Evolutionary conservation across 2,113 vertebrate genomes (phyloP).

Genomic region (Tursiops truncatus): DNA sequence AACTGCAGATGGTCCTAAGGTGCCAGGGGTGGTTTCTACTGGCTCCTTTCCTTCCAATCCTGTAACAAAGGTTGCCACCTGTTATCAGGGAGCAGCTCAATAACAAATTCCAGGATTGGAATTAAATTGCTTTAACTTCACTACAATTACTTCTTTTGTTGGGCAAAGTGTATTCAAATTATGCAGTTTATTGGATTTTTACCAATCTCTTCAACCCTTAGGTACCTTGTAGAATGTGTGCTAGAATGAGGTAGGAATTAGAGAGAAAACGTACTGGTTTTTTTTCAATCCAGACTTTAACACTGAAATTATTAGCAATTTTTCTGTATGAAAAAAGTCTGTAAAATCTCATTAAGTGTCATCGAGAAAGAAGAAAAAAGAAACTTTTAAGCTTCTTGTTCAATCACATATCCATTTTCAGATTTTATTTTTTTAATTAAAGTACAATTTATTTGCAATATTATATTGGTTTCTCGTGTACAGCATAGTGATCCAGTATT

Average conservation of each 20-base stretch:
- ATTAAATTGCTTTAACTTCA: conserved; percentile 67
- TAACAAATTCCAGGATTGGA: conserved; percentile 55
- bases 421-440: background rate
- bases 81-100: conserved; percentile 62
- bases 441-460: no score
- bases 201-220: conserved; percentile 6
- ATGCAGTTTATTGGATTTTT: conserved; percentile 46
- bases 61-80: background rate
- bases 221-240: background rate
- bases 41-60: conserved; percentile 8
- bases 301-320: conserved; percentile 23
- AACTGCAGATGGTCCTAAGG: conserved; percentile 60
- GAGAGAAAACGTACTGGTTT: background rate
- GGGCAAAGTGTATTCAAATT: conserved; percentile 35
- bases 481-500: no score
- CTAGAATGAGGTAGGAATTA: background rate
- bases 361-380: background rate
- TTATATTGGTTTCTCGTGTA: no score
- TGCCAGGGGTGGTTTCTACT: conserved; percentile 52
- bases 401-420: background rate
- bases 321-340: background rate
- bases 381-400: background rate
- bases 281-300: background rate
- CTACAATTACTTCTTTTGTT: conserved; percentile 66
- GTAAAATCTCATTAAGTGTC: background rate